Conservation (phyloP, 2,797 vertebrate genomes). For the Leuciscus waleckii region DNA sequence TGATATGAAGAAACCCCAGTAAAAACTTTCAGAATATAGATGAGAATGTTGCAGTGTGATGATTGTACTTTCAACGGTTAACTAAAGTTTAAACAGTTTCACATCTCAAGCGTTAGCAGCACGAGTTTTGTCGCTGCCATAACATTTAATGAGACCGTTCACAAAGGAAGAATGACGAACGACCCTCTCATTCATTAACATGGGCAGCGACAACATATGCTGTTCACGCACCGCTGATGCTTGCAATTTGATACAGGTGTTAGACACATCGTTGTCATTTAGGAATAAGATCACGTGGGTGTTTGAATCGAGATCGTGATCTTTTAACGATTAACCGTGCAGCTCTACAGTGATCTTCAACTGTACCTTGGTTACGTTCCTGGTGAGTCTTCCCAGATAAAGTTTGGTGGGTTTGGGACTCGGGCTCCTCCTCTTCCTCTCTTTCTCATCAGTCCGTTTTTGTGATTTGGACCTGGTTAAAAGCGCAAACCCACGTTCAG, state of each 20-base stretch:
- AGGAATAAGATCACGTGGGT: background rate
- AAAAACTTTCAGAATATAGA: background rate
- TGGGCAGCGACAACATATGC: too few relatives aligned
- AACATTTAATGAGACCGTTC: background rate
- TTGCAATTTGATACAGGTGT: too few relatives aligned
- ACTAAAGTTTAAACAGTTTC: background rate
- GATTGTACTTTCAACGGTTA: too few relatives aligned
- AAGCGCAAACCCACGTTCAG: background rate
- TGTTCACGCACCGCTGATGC: too few relatives aligned
- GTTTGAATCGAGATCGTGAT: background rate
- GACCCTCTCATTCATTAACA: background rate
- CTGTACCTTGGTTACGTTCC: slow-evolving; percentile 94
- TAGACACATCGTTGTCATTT: background rate
- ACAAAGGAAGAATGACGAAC: too few relatives aligned
- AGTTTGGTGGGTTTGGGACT: slow-evolving; percentile 95
- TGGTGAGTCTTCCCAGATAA: slow-evolving; percentile 92
- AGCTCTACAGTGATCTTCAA: background rate
- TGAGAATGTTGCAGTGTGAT: too few relatives aligned
- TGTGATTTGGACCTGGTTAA: slow-evolving; percentile 88
- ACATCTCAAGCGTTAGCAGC: background rate
- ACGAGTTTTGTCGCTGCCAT: too few relatives aligned
- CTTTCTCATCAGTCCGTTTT: slow-evolving; percentile 93
- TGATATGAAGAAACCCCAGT: background rate
- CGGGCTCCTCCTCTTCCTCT: slow-evolving; percentile 91
- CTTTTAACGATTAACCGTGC: background rate